phyloP scores from a whole-genome alignment of 2,888 invertebrate genomes.

The Cartodere bifasciata region DNA sequence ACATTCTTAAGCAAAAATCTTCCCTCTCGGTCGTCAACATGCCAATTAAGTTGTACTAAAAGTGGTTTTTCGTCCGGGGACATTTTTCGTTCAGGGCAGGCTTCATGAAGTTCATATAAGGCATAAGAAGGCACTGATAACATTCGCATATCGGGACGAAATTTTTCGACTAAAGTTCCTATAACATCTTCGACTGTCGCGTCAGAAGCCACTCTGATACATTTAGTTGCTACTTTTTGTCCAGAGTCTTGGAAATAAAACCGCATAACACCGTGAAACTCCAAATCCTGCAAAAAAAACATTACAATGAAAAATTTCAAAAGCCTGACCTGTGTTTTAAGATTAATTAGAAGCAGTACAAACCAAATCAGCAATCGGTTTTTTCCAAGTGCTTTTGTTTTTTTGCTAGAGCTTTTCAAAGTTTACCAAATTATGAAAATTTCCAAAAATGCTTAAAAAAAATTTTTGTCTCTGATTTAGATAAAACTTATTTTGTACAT shows the following conservation, averaged over 20 bases:
- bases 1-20: conserved; percentile 86
- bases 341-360: no score
- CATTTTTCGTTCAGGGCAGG: conserved; percentile 71
- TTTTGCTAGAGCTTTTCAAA: no score
- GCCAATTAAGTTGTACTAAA: conserved; percentile 97
- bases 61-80: conserved; percentile 89
- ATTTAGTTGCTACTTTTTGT: conserved; percentile 97
- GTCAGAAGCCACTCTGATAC: conserved; percentile 93
- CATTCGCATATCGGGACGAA: conserved; percentile 99
- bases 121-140: conserved; percentile 62
- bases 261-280: conserved; percentile 99
- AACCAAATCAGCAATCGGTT: no score
- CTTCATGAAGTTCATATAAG: conserved; percentile 55
- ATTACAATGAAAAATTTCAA: no score
- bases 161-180: conserved; percentile 94
- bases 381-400: no score
- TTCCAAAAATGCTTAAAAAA: no score
- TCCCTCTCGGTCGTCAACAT: conserved; percentile 96
- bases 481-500: no score
- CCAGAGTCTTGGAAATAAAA: conserved; percentile 99
- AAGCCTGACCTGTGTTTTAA: no score
- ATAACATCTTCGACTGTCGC: conserved; percentile 95
- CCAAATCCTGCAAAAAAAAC: conserved; percentile 64
- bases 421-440: no score
- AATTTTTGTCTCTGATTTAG: no score